Base-by-base conservation (phyloP, 35 echinoderm and acorn worm genomes). In the Apostichopus californicus region DNA sequence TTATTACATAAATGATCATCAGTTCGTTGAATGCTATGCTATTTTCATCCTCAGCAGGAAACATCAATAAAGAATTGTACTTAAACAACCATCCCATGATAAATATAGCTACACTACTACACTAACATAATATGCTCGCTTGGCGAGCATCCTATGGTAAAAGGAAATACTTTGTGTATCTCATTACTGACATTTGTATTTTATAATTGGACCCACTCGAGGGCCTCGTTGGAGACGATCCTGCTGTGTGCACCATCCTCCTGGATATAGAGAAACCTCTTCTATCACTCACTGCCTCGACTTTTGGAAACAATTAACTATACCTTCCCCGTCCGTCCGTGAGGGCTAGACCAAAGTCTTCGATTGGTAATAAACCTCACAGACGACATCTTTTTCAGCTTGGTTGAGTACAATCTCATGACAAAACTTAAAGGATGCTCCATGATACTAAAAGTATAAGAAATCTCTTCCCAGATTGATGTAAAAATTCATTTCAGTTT, bases 261-360 rank as follows among this genome's bases (percentile, higher is more conserved):
- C 13, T 0, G 6, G 81, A 84, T 56, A 84, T 1, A 1, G 81
- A 85, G 55, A 59, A 85, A 58, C 57, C 28, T 59, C 54, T 52
- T 22, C 81, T 83, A 56, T 23, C 81, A 58, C 54, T 75, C 71
- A 75, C 21, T 75, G 71, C 71, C 71, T 75, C 71, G 17, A 85
- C 81, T 85, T 56, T 85, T 85, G 81, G 81, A 85, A 85, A 85
- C 81, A 85, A 85, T 85, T 85, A 85, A 23, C 81, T 58, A 52
- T 85, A 54, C 22, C n/a, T 18, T 46, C 78, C 55, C 55, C 0
- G 25, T 11, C 55, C 0, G 25, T 11, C 24, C 10, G 17, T 6
- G 7, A 83, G 81, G 80, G 57, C 57, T 59, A 58, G 55, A 85
- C 13, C 56, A 5, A 85, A n/a, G 7, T 23, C 17, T 21, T 85